Percentiles rank a stretch among this genome's conserved stretches.
Conservation (phyloP, 2,113 vertebrate genomes). For the Ceyx margarethae region DNA sequence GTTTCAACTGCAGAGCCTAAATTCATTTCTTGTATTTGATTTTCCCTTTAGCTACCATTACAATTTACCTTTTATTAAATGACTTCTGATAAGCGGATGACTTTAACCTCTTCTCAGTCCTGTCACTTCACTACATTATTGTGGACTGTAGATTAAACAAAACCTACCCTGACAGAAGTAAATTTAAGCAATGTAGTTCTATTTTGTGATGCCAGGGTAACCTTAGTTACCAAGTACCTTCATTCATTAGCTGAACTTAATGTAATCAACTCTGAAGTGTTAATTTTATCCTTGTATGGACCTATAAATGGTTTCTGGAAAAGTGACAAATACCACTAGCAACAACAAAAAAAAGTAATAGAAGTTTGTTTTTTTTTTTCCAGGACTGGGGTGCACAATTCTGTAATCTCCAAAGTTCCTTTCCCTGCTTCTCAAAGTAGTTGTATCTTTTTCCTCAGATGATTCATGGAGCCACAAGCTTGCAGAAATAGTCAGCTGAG, state of each 20-base stretch:
- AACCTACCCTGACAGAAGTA: constrained; percentile 12
- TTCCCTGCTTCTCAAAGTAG: background rate
- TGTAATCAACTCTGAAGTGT: constrained; percentile 34
- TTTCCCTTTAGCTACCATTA: constrained; percentile 59
- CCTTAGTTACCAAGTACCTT: constrained; percentile 10
- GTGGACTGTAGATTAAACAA: constrained; percentile 39
- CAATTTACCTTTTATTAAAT: constrained; percentile 68
- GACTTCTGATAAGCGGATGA: constrained; percentile 50
- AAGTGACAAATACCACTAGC: background rate
- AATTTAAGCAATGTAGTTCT: constrained; percentile 24
- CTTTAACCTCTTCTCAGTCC: constrained; percentile 46
- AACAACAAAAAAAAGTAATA: background rate
- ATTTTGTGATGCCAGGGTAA: constrained; percentile 17
- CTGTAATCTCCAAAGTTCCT: background rate
- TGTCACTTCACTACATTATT: background rate
- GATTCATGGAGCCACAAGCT: background rate
- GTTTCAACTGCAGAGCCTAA: constrained; percentile 49
- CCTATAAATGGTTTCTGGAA: background rate
- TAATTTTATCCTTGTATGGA: constrained; percentile 44
- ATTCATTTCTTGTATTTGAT: constrained; percentile 73
- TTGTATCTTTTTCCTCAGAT: background rate
- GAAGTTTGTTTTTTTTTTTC: background rate
- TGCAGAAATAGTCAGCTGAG: background rate
- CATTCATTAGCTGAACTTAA: constrained; percentile 32
- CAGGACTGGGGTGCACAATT: background rate